Evolutionary conservation across 2,113 vertebrate genomes (phyloP).

Genomic region (Bagarius yarrelli): DNA sequence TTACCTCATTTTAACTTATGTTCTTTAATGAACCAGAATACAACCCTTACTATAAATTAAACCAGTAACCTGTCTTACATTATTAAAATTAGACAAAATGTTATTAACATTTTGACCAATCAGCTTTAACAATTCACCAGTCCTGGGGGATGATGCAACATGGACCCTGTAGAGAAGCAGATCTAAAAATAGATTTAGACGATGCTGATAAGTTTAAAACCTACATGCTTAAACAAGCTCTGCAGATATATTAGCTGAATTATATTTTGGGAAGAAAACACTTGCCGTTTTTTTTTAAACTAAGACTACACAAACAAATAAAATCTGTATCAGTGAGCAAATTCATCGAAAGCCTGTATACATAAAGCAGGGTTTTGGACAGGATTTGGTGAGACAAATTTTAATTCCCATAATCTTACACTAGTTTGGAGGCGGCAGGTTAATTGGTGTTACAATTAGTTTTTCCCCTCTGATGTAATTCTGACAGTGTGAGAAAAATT

Average conservation of each 20-base stretch:
- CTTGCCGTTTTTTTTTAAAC: no score
- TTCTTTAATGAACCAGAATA: neutral
- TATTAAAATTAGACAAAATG: neutral
- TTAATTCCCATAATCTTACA: no score
- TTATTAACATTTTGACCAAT: neutral
- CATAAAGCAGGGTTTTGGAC: no score
- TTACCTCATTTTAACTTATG: neutral
- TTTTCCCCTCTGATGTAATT: no score
- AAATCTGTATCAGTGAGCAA: no score
- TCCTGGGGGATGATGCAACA: neutral
- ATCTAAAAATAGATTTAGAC: neutral
- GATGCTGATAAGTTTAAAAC: neutral
- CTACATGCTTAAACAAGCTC: neutral
- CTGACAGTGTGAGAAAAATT: no score
- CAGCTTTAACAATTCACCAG: neutral
- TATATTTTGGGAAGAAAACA: no score
- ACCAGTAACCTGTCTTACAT: neutral
- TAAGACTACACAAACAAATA: no score
- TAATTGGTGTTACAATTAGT: no score
- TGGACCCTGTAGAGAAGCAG: neutral
- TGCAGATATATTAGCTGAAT: neutral
- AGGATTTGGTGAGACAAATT: no score
- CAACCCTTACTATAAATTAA: neutral
- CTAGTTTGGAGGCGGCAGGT: no score
- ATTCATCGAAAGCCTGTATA: no score